These are phyloP conservation scores for Rhyacichthys aspro DNA, from an alignment of 2,797 vertebrate genomes.

Conservation along the genomic window DNA sequence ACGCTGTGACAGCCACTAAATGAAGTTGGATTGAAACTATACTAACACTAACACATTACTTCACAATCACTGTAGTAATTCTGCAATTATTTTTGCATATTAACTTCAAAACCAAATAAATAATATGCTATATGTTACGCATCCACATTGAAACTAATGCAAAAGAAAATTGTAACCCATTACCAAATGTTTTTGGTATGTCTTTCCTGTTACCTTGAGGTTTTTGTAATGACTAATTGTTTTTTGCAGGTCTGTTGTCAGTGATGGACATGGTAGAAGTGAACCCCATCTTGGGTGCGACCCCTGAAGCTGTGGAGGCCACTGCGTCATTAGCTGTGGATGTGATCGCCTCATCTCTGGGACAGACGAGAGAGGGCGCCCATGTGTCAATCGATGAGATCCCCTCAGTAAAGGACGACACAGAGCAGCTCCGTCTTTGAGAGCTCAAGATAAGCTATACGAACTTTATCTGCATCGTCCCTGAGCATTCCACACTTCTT, in stretches of 20 bases:
- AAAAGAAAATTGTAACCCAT: too few relatives aligned
- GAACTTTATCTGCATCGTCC: conserved; percentile 46
- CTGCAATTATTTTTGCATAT: too few relatives aligned
- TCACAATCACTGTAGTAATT: too few relatives aligned
- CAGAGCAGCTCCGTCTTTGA: conserved; percentile 79
- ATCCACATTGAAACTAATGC: too few relatives aligned
- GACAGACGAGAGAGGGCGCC: conserved; percentile 91
- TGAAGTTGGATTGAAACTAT: too few relatives aligned
- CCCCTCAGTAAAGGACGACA: conserved; percentile 82
- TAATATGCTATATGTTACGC: too few relatives aligned
- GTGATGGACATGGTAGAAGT: conserved; percentile 96
- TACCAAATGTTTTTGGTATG: too few relatives aligned
- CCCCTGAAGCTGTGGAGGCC: conserved; percentile 85
- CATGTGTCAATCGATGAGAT: conserved; percentile 81
- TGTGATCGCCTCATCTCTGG: conserved; percentile 91
- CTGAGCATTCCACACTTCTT: conserved; percentile 75
- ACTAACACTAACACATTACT: too few relatives aligned
- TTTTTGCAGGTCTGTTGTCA: conserved; percentile 89
- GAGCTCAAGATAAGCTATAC: not conserved
- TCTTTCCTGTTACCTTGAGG: not conserved
- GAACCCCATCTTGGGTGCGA: conserved; percentile 88
- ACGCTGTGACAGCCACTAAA: too few relatives aligned
- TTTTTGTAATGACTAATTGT: not conserved
- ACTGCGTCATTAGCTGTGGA: conserved; percentile 90
- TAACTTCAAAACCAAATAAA: too few relatives aligned